Base-by-base conservation (phyloP, 2,113 vertebrate species). In the Amia ocellicauda region DNA sequence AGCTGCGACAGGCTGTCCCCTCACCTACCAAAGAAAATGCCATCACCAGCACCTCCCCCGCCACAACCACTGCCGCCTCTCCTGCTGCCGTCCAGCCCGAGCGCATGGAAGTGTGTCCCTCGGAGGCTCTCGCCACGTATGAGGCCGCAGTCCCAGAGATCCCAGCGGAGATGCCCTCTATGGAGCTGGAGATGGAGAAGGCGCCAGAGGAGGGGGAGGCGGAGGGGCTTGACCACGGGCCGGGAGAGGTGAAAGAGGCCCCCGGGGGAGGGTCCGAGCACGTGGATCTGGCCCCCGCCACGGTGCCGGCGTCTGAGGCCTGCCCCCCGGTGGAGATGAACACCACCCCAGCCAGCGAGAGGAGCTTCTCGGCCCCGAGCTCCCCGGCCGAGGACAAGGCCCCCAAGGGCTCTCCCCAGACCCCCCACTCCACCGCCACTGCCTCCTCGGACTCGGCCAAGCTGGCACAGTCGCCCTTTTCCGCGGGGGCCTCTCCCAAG, bases 401-500 rank as follows among this genome's bases (percentile, higher is more conserved):
- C 51, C 8, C 78, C 1, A 91, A 85, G 73, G 67, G 75, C 64
- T 73, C 85, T 29, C 51, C 84, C 16, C 76, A 85, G 66, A 67
- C 2, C 11, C 36, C 64, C 7, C 79, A 74, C 50, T 65, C 80
- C 2, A 62, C 69, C 0, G 77, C 81, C 7, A 67, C 83, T 4
- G 71, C 84, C 0, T 76, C 87, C 0, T 82, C 84, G 57, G 86
- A 85, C 24, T 29, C 81, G 1, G 74, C 63, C 76, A 90, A 91
- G 70, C 79, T 91, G n/a, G 78, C 74, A 0, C 71, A 75, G 78
- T 93, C 93, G 63, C 92, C 93, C 1, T 85, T 88, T 52, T 87
- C 89, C 13, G 66, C 90, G 0, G 95, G 92, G 72, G 86, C 91
- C 58, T 82, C 90, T 4, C 87, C 90, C 0, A 90, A 87, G 8